Base-by-base conservation (phyloP, 2,888 invertebrate genomes). In the Hirtodrosophila duncani region DNA sequence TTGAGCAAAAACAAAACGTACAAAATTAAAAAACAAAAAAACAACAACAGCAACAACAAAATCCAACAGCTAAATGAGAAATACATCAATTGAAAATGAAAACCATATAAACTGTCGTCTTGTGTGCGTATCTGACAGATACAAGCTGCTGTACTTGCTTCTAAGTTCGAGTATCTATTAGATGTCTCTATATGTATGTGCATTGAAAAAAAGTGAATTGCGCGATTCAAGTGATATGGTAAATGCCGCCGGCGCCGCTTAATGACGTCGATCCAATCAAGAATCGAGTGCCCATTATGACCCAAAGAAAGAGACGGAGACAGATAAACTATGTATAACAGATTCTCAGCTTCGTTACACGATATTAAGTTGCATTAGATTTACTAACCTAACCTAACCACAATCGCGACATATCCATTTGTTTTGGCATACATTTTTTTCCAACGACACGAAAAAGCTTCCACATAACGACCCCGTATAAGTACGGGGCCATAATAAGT, bases 391-490 rank as follows among this genome's bases (percentile, higher is more conserved):
- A 10, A 20, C 21, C 20, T 23, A 36, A n/a, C n/a, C 18, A 36
- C 23, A 23, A 36, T 36, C 36, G 21, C 20, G 23, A 27, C 38
- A 46, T 37, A 57, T 56, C 46, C 42, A 43, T 36, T 33, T 23
- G 38, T 43, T 33, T 38, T 37, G 43, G 36, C 36, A 31, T 55
- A n/a, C 26, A 52, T 53, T 55, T 44, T 26, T 31, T 31, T 14
- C 21, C 36, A 36, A 36, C 18, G 31, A 17, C 30, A 45, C 27
- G 39, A 48, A 46, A 43, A 43, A 53, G 51, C 50, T 36, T 52
- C 33, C 61, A 67, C 63, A 63, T 58, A 71, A 60, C 79, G 81
- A 81, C 81, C 81, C 67, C 75, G 65, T 67, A 66, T 67, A 63
- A n/a, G n/a, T n/a, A n/a, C n/a, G n/a, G n/a, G n/a, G n/a, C n/a